Evolutionary conservation across 2,113 vertebrate species (phyloP).

Genomic region (Ammospiza nelsoni): DNA sequence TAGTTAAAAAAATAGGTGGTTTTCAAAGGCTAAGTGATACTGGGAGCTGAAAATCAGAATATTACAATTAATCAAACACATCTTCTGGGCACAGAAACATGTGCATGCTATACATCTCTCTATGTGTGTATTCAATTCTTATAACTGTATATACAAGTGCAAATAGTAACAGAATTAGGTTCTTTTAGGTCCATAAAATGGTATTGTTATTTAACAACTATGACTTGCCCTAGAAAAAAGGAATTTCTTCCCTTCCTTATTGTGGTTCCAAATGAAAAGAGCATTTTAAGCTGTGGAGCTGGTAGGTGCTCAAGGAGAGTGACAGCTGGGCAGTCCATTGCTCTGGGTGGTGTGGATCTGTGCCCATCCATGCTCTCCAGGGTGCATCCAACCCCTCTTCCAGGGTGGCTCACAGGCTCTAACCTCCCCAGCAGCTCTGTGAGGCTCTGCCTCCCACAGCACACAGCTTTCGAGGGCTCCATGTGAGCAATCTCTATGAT

Average conservation of each 20-base stretch:
- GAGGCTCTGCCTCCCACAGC: not conserved
- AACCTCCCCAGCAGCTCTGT: not conserved
- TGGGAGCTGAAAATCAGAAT: not conserved
- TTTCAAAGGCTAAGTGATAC: not conserved
- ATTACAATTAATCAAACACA: not conserved
- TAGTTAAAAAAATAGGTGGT: not conserved
- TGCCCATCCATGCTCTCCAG: not conserved
- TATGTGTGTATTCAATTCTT: not conserved
- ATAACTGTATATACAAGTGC: not conserved
- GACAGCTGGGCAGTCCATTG: not conserved
- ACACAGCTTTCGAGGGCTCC: not conserved
- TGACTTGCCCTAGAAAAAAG: not conserved
- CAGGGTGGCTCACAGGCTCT: not conserved
- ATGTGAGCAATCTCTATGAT: accelerated
- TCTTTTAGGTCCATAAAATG: not conserved
- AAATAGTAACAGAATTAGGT: not conserved
- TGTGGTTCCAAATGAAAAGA: not conserved
- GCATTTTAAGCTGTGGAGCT: not conserved
- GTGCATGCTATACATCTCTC: not conserved
- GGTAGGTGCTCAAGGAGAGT: not conserved
- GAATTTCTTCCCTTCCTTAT: not conserved
- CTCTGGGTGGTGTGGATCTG: accelerated
- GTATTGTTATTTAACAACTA: not conserved
- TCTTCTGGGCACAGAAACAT: not conserved
- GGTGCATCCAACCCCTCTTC: not conserved